Conservation (phyloP, 2,113 vertebrate genomes). For the Hypomesus transpacificus region DNA sequence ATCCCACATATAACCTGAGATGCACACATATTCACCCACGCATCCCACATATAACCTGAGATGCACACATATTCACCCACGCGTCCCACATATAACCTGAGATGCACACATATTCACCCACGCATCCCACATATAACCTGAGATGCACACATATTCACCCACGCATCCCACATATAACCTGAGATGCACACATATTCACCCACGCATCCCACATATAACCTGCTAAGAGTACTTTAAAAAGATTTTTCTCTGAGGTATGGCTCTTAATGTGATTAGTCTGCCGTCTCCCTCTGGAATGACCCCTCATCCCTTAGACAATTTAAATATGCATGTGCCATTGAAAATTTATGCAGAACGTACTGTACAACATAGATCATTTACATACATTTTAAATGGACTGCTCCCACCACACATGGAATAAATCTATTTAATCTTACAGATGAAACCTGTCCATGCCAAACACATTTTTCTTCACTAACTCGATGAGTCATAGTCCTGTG, state of each 20-base stretch:
- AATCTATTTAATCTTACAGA: slow-evolving; percentile 6
- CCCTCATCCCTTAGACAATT: slow-evolving; percentile 21
- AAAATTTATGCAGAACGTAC: slow-evolving; percentile 33
- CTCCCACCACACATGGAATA: slow-evolving; percentile 13
- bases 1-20: slow-evolving; percentile 49
- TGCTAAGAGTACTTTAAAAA: slow-evolving; percentile 36
- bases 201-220: slow-evolving; percentile 51
- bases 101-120: slow-evolving; percentile 45
- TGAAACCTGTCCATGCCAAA: slow-evolving; percentile 4
- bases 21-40: slow-evolving; percentile 47
- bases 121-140: slow-evolving; percentile 47
- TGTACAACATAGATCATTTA: slow-evolving; percentile 33
- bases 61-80: slow-evolving; percentile 48
- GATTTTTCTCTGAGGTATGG: slow-evolving; percentile 27
- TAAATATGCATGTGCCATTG: slow-evolving; percentile 44
- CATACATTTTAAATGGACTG: slow-evolving; percentile 26
- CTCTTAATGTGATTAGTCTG: slow-evolving; percentile 30
- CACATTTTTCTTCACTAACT: slow-evolving; percentile 3
- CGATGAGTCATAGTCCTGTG: no score
- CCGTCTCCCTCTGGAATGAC: slow-evolving; percentile 31
- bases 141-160: no score
- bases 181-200: slow-evolving; percentile 45
- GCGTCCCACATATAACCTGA: slow-evolving; percentile 50
- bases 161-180: no score
- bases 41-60: slow-evolving; percentile 49